Base-by-base conservation (phyloP, 2,113 vertebrate species). In the Oenanthe melanoleuca region DNA sequence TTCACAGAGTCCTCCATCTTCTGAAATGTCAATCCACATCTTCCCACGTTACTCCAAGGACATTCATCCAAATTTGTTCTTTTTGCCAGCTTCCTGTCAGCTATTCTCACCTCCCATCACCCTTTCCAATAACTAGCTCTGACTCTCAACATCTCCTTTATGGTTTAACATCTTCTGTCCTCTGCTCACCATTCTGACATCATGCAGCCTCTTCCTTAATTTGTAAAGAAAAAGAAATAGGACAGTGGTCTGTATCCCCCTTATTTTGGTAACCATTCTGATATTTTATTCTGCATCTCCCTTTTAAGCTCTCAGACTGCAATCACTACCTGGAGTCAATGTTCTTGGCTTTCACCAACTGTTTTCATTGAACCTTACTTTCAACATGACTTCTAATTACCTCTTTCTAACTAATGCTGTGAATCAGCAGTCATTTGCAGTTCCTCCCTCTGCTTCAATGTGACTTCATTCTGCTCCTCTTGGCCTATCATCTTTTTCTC, bases 401-500 rank as follows among this genome's bases (percentile, higher is more conserved):
- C 53, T 88, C 80, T 40, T 93, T 83, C 64, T 60, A 80, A 56
- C 75, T 50, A 67, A 74, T n/a, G 47, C 60, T 91, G 52, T 80
- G 72, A 83, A 91, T 88, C 67, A 69, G 71, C 53, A 89, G 37
- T 40, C 80, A 83, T 87, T 89, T 92, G 83, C 73, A 78, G 34
- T 71, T 86, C 69, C 34, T 86, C 23, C 44, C 40, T 80, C 69
- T 71, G 83, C 88, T 94, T 92, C 25, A 0, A 28, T 52, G 55
- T 2, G 8, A 74, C 44, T 92, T 94, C 64, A 84, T 91, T 71
- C 75, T 86, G 47, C 65, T 95, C 44, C 55, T 86, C 82, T 86
- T 80, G 80, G 86, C 72, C 91, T 88, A 90, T 59, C 86, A 86
- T 81, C 88, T 88, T 90, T 77, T 40, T 8, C 72, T 89, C 81